These are phyloP conservation scores for Chrosomus eos DNA, from an alignment of 2,797 vertebrate genomes.

Conservation along the genomic window DNA sequence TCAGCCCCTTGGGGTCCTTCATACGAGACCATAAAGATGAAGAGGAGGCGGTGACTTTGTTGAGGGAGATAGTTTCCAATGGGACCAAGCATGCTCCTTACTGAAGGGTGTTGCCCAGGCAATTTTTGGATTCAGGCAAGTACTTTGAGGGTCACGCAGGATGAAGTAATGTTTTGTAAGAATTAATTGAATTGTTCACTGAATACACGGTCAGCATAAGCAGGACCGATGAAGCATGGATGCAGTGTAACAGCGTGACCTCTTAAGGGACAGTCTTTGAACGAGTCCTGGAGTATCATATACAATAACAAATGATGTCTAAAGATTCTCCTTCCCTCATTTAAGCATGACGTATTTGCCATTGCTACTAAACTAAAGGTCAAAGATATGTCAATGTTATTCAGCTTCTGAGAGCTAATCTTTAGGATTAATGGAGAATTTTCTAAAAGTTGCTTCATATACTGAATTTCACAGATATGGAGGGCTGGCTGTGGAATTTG, in stretches of 20 bases:
- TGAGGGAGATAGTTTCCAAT: conserved; percentile 31
- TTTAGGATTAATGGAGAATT: conserved; percentile 4
- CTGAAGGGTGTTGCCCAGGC: background rate
- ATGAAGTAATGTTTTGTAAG: conserved; percentile 34
- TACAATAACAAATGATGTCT: conserved; percentile 35
- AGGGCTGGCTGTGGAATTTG: background rate
- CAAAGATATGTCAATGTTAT: conserved; percentile 3
- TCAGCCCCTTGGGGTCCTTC: conserved; percentile 44
- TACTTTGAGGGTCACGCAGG: conserved; percentile 29
- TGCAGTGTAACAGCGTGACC: conserved; percentile 29
- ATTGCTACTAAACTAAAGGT: conserved; percentile 12
- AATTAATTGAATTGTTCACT: conserved; percentile 40
- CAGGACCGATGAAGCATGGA: conserved; percentile 11
- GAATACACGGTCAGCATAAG: conserved; percentile 31
- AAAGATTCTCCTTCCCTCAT: conserved; percentile 16
- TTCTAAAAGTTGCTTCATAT: background rate
- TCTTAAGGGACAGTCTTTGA: conserved; percentile 22
- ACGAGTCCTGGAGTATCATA: background rate
- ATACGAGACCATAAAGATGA: conserved; percentile 39
- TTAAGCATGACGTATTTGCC: conserved; percentile 13
- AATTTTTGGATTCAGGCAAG: conserved; percentile 10
- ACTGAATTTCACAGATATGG: background rate
- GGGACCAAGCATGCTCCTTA: conserved; percentile 1
- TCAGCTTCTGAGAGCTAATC: background rate
- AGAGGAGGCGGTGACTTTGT: conserved; percentile 33